Conservation (phyloP, 2,797 vertebrate genomes). For the Sphenopsis melanotis region DNA sequence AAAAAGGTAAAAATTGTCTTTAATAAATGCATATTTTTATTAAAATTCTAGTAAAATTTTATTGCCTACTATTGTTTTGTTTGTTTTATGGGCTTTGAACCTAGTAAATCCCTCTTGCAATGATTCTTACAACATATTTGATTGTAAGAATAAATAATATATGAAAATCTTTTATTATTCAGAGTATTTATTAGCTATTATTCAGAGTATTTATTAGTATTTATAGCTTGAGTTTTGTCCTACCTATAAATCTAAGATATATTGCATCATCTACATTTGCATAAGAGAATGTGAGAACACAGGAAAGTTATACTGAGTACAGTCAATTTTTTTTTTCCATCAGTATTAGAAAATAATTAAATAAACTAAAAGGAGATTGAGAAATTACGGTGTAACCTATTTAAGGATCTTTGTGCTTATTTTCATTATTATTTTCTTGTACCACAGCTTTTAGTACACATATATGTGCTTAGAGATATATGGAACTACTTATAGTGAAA, state of each 20-base stretch:
- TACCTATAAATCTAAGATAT: background rate
- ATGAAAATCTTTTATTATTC: background rate
- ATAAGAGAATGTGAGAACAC: background rate
- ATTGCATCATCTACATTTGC: background rate
- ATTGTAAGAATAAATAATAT: background rate
- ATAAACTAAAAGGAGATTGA: background rate
- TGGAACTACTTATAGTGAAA: background rate
- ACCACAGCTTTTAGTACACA: background rate
- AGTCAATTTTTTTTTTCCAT: background rate
- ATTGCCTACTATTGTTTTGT: background rate
- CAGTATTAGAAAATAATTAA: background rate
- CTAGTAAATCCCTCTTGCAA: background rate
- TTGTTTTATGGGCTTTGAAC: background rate
- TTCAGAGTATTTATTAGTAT: background rate
- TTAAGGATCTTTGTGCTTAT: background rate
- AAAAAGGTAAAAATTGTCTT: background rate
- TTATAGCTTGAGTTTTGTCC: accelerated
- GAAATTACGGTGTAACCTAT: background rate
- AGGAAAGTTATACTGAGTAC: background rate
- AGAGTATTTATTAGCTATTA: background rate
- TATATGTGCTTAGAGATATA: background rate
- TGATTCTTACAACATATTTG: background rate
- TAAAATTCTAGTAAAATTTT: background rate
- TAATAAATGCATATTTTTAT: background rate
- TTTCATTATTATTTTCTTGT: background rate